These are phyloP conservation scores for Xyrauchen texanus DNA, from an alignment of 2,113 vertebrate genomes.

Conservation along the genomic window DNA sequence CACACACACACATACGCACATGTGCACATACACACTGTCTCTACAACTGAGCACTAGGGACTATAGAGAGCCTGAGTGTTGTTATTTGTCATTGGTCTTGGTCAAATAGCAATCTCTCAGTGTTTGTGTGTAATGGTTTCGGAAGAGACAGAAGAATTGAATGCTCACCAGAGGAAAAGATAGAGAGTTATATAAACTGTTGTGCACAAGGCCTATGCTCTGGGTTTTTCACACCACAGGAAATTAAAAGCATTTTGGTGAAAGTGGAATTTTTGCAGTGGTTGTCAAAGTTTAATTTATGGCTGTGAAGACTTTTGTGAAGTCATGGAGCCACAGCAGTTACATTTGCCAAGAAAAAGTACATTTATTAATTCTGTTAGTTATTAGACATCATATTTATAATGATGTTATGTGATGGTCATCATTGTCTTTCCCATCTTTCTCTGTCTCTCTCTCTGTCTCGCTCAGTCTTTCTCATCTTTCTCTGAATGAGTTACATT, in stretches of 20 bases:
- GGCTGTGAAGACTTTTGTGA: too few relatives aligned
- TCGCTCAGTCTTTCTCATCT: too few relatives aligned
- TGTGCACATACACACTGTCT: not conserved
- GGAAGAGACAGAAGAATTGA: constrained; percentile 39
- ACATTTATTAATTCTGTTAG: too few relatives aligned
- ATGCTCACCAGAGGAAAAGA: constrained; percentile 48
- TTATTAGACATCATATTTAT: too few relatives aligned
- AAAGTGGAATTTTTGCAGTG: not conserved
- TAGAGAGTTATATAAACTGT: constrained; percentile 48
- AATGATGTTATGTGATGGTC: too few relatives aligned
- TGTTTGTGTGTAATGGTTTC: constrained; percentile 59
- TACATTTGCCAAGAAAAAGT: too few relatives aligned
- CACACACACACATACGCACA: not conserved
- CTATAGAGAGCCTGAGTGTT: constrained; percentile 42
- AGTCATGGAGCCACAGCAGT: too few relatives aligned
- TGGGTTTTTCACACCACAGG: not conserved
- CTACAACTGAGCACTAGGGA: constrained; percentile 40
- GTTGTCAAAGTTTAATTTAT: constrained; percentile 6
- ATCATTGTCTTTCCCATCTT: too few relatives aligned
- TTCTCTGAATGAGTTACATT: too few relatives aligned
- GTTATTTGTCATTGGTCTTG: constrained; percentile 56
- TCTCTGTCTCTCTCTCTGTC: too few relatives aligned
- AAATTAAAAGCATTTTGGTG: not conserved
- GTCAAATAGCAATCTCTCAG: constrained; percentile 57
- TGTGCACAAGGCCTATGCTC: not conserved